These are phyloP conservation scores for Trichomycterus rosablanca DNA, from an alignment of 2,113 vertebrate genomes.

Conservation along the genomic window DNA sequence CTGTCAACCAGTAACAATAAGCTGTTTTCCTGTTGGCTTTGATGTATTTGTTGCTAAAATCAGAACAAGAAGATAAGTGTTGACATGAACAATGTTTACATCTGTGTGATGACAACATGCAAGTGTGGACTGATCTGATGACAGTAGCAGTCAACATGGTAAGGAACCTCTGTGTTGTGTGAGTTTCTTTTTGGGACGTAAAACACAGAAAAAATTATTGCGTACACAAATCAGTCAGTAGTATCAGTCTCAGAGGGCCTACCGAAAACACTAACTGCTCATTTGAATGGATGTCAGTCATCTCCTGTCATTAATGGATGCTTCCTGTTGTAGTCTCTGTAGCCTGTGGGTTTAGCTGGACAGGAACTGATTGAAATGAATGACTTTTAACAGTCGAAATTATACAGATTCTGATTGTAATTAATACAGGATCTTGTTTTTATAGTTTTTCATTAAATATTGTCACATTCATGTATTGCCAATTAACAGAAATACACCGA, in stretches of 20 bases:
- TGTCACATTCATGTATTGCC: no score
- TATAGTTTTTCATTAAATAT: no score
- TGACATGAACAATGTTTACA: slow-evolving; percentile 24
- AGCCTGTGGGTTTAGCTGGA: neutral
- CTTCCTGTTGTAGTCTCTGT: slow-evolving; percentile 31
- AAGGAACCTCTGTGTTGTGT: slow-evolving; percentile 30
- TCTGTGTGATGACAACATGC: slow-evolving; percentile 26
- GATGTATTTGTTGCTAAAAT: slow-evolving; percentile 24
- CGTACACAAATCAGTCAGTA: slow-evolving; percentile 39
- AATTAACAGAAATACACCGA: no score
- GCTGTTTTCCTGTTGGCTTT: slow-evolving; percentile 18
- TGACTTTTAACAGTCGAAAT: neutral
- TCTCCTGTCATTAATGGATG: slow-evolving; percentile 26
- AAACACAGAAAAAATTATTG: slow-evolving; percentile 30
- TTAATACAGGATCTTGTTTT: no score
- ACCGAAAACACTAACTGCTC: slow-evolving; percentile 20
- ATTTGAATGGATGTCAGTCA: slow-evolving; percentile 29
- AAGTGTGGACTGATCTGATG: slow-evolving; percentile 33
- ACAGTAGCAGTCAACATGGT: slow-evolving; percentile 36
- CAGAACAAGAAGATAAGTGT: slow-evolving; percentile 30
- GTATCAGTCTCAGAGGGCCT: slow-evolving; percentile 21
- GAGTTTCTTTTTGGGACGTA: slow-evolving; percentile 19
- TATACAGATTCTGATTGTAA: neutral
- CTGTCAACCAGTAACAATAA: neutral
- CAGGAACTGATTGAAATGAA: slow-evolving; percentile 1